phyloP scores from a whole-genome alignment of 2,797 vertebrate species.

The Pogonophryne albipinna region DNA sequence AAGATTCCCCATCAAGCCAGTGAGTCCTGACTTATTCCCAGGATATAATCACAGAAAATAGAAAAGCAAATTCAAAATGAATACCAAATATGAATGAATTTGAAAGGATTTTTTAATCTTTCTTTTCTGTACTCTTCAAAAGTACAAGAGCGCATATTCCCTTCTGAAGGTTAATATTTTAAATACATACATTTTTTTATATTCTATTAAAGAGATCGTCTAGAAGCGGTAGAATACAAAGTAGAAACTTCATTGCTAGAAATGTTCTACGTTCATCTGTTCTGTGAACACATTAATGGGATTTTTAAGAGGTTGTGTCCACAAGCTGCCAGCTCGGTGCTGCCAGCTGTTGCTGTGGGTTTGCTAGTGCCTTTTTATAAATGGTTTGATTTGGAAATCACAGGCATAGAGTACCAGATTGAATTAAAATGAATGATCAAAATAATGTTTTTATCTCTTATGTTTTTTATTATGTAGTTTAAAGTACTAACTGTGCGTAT shows the following conservation, averaged over 20 bases:
- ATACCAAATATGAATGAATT: neutral
- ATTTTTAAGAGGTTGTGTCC: conserved; percentile 12
- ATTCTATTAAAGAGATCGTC: neutral
- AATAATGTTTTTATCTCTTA: neutral
- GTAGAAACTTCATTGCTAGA: neutral
- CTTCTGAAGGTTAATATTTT: neutral
- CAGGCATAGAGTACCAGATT: neutral
- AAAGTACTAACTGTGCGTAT: neutral
- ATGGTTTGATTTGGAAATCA: conserved; percentile 1
- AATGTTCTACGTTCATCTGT: neutral
- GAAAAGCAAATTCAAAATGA: neutral
- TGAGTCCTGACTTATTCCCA: conserved; percentile 9
- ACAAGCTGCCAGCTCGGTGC: conserved; percentile 6
- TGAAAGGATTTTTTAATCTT: neutral
- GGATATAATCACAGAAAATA: neutral
- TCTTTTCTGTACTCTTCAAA: neutral
- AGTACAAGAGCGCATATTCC: neutral
- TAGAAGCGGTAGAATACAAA: neutral
- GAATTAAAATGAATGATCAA: neutral
- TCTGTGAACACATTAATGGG: conserved; percentile 7
- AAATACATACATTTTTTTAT: too few relatives aligned
- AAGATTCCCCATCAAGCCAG: conserved; percentile 22
- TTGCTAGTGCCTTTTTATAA: neutral
- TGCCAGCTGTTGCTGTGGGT: conserved; percentile 23
- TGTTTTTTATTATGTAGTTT: conserved; percentile 7